Evolutionary conservation across 2,888 invertebrate species (phyloP).

Genomic region (Drosophila diplacantha): DNA sequence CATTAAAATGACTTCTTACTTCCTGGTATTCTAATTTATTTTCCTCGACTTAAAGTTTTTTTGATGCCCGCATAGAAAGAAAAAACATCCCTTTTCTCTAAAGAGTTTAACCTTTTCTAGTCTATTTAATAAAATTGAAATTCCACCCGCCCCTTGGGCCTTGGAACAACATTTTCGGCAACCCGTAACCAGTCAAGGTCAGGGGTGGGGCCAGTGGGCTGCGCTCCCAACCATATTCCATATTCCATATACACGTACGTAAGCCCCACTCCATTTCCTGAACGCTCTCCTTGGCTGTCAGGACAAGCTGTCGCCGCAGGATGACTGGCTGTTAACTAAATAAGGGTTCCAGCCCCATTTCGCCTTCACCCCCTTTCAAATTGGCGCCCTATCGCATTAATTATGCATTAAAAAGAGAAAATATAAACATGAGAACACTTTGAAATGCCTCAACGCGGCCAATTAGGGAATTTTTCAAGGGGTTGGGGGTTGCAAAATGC

Average conservation of each 20-base stretch:
- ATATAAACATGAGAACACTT: constrained; percentile 45
- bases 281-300: constrained; percentile 7
- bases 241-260: constrained; percentile 3
- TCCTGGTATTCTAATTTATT: background rate
- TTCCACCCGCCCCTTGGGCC: background rate
- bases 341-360: constrained; percentile 2
- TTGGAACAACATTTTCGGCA: constrained; percentile 4
- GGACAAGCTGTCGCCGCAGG: constrained; percentile 20
- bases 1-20: rapidly evolving
- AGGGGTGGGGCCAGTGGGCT: constrained; percentile 8
- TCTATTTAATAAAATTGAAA: background rate
- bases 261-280: background rate
- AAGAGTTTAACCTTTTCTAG: background rate
- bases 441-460: constrained; percentile 42
- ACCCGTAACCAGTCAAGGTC: constrained; percentile 26
- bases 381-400: constrained; percentile 46
- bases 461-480: constrained; percentile 38
- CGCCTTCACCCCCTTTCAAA: background rate
- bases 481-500: constrained; percentile 8
- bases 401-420: constrained; percentile 47
- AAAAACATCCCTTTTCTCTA: background rate
- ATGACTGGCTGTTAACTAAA: constrained; percentile 13
- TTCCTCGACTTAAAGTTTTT: background rate
- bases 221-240: constrained; percentile 1
- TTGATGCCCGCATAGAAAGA: background rate